A percentile compares a stretch with the other conserved stretches of the same genome.
These are phyloP conservation scores for Sebastes trivittatus DNA, from an alignment of 2,797 vertebrate genomes.

Conservation along the genomic window DNA sequence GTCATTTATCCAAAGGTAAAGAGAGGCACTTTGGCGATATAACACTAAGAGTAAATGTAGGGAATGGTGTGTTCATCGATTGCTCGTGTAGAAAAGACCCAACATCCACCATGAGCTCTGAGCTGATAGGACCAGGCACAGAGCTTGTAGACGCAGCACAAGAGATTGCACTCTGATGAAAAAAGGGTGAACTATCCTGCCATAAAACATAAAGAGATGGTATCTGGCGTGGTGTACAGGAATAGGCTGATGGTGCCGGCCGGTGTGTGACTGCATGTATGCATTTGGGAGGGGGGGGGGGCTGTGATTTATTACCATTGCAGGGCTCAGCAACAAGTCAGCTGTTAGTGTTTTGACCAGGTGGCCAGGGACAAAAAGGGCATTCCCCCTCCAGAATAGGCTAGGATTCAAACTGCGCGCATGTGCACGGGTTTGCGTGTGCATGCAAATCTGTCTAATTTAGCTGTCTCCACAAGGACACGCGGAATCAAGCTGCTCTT, in stretches of 20 bases:
- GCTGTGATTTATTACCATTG: constrained; percentile 78
- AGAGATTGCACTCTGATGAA: constrained; percentile 37
- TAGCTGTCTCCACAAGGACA: constrained; percentile 72
- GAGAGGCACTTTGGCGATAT: neutral
- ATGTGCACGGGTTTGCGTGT: constrained; percentile 8
- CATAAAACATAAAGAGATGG: constrained; percentile 59
- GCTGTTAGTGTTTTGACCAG: constrained; percentile 84
- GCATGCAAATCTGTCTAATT: constrained; percentile 71
- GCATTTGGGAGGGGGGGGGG: constrained; percentile 36
- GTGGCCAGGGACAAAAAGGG: constrained; percentile 81
- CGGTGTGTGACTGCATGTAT: constrained; percentile 27
- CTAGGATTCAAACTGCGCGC: constrained; percentile 50
- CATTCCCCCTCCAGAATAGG: constrained; percentile 72
- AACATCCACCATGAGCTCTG: constrained; percentile 10
- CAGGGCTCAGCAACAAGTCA: constrained; percentile 81
- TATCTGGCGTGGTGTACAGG: constrained; percentile 42
- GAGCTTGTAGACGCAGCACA: constrained; percentile 10
- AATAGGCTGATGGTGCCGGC: constrained; percentile 24
- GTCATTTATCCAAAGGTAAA: neutral
- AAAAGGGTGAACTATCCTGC: constrained; percentile 32
- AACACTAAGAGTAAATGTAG: neutral
- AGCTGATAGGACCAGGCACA: constrained; percentile 8
- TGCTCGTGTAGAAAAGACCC: constrained; percentile 2
- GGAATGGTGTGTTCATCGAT: constrained; percentile 10
- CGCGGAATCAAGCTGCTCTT: constrained; percentile 66